Conservation (phyloP, 2,888 invertebrate species). For the Hirudinaria manillensis region DNA sequence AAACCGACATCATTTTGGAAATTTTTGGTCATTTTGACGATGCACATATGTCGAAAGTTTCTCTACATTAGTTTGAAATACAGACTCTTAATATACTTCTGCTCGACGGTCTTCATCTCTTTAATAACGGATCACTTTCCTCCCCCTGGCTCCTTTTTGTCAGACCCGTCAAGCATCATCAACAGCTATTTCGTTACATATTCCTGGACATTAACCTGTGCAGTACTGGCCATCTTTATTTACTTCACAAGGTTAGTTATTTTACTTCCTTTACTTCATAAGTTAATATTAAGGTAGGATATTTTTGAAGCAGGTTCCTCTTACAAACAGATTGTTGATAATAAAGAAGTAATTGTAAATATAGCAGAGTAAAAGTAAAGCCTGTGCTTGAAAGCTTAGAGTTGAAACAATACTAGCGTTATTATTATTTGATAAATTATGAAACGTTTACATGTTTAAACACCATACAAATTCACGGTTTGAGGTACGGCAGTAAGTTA, state of each 20-base stretch:
- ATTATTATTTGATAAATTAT: no score
- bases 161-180: conserved; percentile 82
- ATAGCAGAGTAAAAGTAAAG: no score
- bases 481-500: no score
- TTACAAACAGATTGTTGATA: no score
- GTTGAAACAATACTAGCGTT: no score
- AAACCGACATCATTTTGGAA: conserved; percentile 76
- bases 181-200: conserved; percentile 91
- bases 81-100: conserved; percentile 78
- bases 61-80: conserved; percentile 74
- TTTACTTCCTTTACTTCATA: conserved; percentile 61
- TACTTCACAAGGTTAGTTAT: conserved; percentile 65
- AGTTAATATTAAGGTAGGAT: background rate
- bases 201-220: conserved; percentile 93
- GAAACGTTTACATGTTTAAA: no score
- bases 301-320: no score
- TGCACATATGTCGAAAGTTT: conserved; percentile 79
- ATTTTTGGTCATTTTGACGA: conserved; percentile 72
- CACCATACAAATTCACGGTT: no score
- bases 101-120: conserved; percentile 63
- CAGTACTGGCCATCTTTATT: conserved; percentile 72
- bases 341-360: no score
- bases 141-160: conserved; percentile 69
- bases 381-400: no score
- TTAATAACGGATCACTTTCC: conserved; percentile 67